These are phyloP conservation scores for Callocephalon fimbriatum DNA, from an alignment of 2,113 vertebrate species.

Conservation along the genomic window DNA sequence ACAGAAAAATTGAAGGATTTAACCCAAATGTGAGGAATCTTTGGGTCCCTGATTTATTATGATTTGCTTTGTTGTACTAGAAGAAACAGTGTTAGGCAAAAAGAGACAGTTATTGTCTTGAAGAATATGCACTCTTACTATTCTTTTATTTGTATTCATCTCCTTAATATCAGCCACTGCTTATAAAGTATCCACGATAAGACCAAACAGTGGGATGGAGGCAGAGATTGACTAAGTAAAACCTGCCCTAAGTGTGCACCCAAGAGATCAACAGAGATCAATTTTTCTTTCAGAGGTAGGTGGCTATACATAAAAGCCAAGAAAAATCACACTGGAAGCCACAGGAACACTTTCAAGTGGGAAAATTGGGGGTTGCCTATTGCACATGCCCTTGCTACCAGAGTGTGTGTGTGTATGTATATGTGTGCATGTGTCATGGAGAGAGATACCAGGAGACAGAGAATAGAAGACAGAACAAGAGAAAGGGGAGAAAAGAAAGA, in stretches of 20 bases:
- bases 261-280: constrained; percentile 42
- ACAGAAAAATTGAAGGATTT: neutral
- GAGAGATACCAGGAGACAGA: neutral
- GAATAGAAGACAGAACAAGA: neutral
- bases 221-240: constrained; percentile 10
- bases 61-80: neutral
- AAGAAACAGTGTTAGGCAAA: neutral
- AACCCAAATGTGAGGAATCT: neutral
- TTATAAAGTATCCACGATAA: neutral
- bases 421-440: neutral
- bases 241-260: neutral
- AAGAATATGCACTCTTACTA: neutral
- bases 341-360: neutral
- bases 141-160: neutral
- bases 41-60: neutral
- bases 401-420: neutral
- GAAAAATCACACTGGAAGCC: constrained; percentile 29
- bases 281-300: constrained; percentile 25
- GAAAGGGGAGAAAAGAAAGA: neutral
- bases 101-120: neutral
- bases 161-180: neutral
- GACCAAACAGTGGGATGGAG: neutral
- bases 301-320: constrained; percentile 6
- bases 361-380: neutral
- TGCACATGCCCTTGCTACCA: neutral